Base-by-base conservation (phyloP, 2,113 vertebrate species). In the Pholis gunnellus region DNA sequence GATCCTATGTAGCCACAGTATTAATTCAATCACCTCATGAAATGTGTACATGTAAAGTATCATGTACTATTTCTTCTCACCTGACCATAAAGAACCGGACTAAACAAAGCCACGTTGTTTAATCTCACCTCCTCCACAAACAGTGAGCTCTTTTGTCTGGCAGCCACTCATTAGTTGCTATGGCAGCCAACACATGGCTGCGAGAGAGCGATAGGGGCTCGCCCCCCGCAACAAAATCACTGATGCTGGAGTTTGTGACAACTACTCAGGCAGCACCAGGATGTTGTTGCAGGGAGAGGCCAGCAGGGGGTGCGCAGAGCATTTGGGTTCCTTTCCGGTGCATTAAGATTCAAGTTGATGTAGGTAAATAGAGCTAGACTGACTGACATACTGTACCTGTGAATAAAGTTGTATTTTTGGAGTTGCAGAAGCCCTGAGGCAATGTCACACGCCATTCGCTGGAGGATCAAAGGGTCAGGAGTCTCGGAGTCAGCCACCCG, bases 151-250 rank as follows among this genome's bases (percentile, higher is more conserved):
- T 75, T 73, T 46, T 42, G 4, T n/a, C n/a, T 20, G 36, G 66
- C 72, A 82, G 66, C 70, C 54, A 69, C 40, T 22, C 50, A 83
- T 34, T 68, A 71, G 72, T 75, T 87, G 72, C 78, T 57, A 80
- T 56, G 48, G 71, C 74, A 75, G n/a, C 73, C 74, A 72, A 60
- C 65, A 42, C 75, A 69, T 20, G 63, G 29, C 17, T 57, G 79
- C 64, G 69, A 57, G 40, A 29, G 66, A 44, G 70, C 0, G 78
- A 80, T 3, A 78, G 67, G 61, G 85, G 95, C 59, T 94, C 95
- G 31, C 96, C 97, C 95, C 96, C 96, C 86, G 97, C 98, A 99
- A 99, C 98, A 99, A 99, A 99, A 99, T 99, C 98, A 98, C 98
- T 99, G 98, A 99, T 99, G 98, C 98, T 99, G 98, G 98, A 99